phyloP scores from a whole-genome alignment of 2,113 vertebrate genomes.

The Lichenostomus cassidix region DNA sequence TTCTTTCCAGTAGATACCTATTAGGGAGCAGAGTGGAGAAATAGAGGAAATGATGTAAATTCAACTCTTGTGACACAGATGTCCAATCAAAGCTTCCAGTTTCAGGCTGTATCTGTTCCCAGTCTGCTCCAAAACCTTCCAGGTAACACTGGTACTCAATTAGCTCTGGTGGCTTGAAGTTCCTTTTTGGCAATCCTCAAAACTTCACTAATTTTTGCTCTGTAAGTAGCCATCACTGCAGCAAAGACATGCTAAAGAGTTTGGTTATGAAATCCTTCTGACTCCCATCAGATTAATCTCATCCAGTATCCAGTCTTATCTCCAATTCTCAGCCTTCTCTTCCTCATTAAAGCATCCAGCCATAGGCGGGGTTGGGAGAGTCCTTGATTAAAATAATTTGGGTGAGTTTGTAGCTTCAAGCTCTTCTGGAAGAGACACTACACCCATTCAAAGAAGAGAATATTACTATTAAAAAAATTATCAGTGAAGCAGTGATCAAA shows the following conservation, averaged over 20 bases:
- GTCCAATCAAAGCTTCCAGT: not conserved
- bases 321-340: not conserved
- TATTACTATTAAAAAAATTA: not conserved
- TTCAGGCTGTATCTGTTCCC: not conserved
- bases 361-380: not conserved
- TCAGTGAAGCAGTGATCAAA: not conserved
- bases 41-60: not conserved
- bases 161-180: not conserved
- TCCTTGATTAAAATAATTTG: not conserved
- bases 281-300: not conserved
- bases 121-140: not conserved
- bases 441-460: not conserved
- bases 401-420: not conserved
- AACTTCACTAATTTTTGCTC: not conserved
- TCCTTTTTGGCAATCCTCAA: not conserved
- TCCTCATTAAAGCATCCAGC: not conserved
- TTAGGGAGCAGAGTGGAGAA: not conserved
- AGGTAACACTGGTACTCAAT: not conserved
- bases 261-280: not conserved
- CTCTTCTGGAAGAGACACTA: not conserved
- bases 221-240: not conserved
- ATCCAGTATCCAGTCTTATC: not conserved
- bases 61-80: not conserved
- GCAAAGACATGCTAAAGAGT: not conserved
- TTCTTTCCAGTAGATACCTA: not conserved